Conservation (phyloP, 1,140 invertebrate species). For the Bactericera cockerelli region DNA sequence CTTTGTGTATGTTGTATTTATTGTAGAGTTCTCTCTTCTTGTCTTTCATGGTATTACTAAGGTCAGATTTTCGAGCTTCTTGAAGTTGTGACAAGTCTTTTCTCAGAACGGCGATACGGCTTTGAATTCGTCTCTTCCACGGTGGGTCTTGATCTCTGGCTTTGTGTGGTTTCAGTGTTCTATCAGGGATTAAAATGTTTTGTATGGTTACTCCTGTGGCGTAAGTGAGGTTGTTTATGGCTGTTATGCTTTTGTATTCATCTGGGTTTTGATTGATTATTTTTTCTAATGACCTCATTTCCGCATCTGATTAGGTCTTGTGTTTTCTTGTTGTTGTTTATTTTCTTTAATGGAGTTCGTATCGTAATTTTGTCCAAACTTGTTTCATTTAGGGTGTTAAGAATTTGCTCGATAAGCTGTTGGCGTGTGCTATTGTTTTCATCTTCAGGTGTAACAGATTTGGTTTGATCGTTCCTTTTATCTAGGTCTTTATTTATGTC, state of each 20-base stretch:
- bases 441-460: background rate
- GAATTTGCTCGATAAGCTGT: background rate
- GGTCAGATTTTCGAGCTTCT: background rate
- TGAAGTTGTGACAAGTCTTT: background rate
- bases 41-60: background rate
- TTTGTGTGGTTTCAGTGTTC: background rate
- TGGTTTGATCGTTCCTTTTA: background rate
- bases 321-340: background rate
- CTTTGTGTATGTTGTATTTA: background rate
- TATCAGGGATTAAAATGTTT: background rate
- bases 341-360: background rate
- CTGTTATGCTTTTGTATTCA: background rate
- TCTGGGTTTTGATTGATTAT: background rate
- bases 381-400: background rate
- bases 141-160: background rate
- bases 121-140: background rate
- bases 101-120: background rate
- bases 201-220: background rate
- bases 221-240: background rate
- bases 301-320: background rate
- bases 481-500: no score
- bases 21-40: background rate
- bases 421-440: background rate
- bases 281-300: background rate
- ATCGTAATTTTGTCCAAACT: background rate